Evolutionary conservation across 2,113 vertebrate species (phyloP).

Genomic region (Felis chaus): DNA sequence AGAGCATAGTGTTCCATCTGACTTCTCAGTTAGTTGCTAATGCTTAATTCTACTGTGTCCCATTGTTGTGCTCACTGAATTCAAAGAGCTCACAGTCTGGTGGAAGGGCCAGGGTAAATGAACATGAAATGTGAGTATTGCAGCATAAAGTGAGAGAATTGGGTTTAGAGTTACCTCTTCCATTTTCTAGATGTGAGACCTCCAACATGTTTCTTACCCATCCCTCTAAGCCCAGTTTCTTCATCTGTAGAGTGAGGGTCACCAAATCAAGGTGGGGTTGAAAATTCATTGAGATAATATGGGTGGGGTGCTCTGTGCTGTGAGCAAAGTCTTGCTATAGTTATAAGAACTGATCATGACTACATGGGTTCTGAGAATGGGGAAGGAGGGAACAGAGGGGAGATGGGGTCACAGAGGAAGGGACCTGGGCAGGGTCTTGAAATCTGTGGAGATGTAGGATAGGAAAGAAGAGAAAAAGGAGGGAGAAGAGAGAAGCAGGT

Average conservation of each 20-base stretch:
- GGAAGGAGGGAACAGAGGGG: background rate
- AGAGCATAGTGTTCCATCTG: background rate
- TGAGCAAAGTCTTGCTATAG: background rate
- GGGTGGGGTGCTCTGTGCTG: rapidly evolving
- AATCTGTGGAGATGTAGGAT: background rate
- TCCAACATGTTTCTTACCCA: too few relatives aligned
- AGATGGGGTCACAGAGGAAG: background rate
- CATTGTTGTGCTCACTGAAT: background rate
- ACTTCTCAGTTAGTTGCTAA: background rate
- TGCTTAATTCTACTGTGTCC: too few relatives aligned
- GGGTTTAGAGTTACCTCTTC: background rate
- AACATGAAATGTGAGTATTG: rapidly evolving
- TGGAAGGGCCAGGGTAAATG: background rate
- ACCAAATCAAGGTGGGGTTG: background rate
- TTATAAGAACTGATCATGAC: background rate
- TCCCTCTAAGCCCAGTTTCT: background rate
- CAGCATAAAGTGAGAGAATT: background rate
- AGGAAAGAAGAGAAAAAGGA: background rate
- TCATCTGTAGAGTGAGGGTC: background rate
- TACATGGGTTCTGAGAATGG: background rate
- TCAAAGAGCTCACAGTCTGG: background rate
- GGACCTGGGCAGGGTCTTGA: background rate
- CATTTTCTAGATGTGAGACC: background rate
- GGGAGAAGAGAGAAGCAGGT: background rate
- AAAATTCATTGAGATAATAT: background rate